These are phyloP conservation scores for Caenorhabditis sinica DNA, from an alignment of 2,888 invertebrate species.

Conservation along the genomic window DNA sequence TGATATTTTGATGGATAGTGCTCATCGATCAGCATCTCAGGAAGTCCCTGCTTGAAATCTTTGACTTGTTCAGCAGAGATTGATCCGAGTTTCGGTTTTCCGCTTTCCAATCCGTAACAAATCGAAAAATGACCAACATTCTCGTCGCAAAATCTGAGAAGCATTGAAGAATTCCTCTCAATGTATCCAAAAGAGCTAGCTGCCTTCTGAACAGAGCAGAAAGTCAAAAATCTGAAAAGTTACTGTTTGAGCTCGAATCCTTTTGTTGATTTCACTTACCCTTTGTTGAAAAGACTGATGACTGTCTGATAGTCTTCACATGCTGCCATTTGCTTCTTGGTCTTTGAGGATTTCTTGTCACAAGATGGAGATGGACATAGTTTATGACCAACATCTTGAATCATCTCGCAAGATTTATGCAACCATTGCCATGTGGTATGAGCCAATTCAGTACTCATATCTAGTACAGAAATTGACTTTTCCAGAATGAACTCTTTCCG, in stretches of 20 bases:
- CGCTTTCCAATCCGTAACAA: conserved; percentile 68
- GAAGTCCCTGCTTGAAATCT: conserved; percentile 78
- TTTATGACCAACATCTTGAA: conserved; percentile 77
- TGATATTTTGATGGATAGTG: conserved; percentile 69
- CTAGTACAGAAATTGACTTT: conserved; percentile 69
- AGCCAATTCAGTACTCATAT: conserved; percentile 71
- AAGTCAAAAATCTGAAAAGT: conserved; percentile 62
- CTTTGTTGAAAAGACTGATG: conserved; percentile 77
- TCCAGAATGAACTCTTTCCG: conserved; percentile 73
- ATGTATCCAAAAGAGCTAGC: conserved; percentile 6
- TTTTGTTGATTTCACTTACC: conserved; percentile 34
- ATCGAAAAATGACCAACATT: conserved; percentile 74
- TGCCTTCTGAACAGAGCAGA: conserved; percentile 62
- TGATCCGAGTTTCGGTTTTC: conserved; percentile 72
- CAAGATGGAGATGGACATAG: conserved; percentile 74
- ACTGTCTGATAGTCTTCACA: conserved; percentile 78
- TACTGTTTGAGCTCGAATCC: not conserved
- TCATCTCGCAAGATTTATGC: conserved; percentile 71
- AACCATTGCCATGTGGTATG: conserved; percentile 78
- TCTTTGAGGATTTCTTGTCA: conserved; percentile 78
- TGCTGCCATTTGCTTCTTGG: conserved; percentile 78
- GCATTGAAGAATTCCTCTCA: conserved; percentile 56
- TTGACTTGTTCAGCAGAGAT: conserved; percentile 75
- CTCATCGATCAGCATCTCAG: conserved; percentile 76
- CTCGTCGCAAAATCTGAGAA: conserved; percentile 76